Evolutionary conservation across 2,113 vertebrate species (phyloP).

Genomic region (Strix aluco): DNA sequence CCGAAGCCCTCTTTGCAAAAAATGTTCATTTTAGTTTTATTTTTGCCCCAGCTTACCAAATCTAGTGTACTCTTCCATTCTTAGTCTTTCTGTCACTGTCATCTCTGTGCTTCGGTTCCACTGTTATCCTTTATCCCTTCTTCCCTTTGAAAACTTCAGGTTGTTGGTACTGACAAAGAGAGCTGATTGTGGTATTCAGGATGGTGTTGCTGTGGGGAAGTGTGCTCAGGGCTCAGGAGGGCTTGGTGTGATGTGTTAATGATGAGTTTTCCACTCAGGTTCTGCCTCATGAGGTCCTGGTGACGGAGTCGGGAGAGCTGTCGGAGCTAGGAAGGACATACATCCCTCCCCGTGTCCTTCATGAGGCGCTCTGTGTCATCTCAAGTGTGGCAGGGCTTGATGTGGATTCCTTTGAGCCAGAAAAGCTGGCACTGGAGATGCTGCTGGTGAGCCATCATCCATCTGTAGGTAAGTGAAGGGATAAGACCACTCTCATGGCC

Average conservation of each 20-base stretch:
- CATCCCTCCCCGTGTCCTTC: conserved; percentile 82
- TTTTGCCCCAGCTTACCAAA: neutral
- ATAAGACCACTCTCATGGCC: neutral
- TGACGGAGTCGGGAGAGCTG: conserved; percentile 85
- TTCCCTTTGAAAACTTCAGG: neutral
- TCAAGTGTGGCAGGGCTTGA: conserved; percentile 83
- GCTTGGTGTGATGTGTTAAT: neutral
- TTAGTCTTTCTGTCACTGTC: neutral
- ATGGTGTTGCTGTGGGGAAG: neutral
- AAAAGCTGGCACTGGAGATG: conserved; percentile 87
- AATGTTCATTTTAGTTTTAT: neutral
- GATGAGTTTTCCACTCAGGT: conserved; percentile 71
- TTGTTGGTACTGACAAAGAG: neutral
- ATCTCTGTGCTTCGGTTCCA: neutral
- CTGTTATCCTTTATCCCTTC: neutral
- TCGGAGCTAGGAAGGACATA: conserved; percentile 84
- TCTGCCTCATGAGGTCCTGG: conserved; percentile 81
- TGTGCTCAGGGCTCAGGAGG: neutral
- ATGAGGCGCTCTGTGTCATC: conserved; percentile 85
- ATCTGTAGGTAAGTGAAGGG: conserved; percentile 82
- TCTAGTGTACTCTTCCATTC: neutral
- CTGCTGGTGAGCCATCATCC: conserved; percentile 90
- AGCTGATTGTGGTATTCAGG: neutral
- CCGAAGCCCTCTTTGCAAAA: neutral
- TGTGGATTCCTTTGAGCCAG: conserved; percentile 76